Evolutionary conservation across 1,140 invertebrate genomes (phyloP).

Genomic region (Alviniconcha marisindica): DNA sequence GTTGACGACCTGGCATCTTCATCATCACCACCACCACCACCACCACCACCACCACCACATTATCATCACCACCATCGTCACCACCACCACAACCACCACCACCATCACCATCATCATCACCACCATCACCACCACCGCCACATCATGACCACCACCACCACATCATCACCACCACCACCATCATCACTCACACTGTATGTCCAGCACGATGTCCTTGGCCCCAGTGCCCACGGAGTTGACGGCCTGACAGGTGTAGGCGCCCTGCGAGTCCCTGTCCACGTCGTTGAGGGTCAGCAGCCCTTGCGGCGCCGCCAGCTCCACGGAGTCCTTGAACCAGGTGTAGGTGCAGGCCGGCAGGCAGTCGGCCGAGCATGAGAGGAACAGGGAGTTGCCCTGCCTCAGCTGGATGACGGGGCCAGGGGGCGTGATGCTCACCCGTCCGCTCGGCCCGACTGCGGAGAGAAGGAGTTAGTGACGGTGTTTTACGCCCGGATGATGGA

Average conservation of each 20-base stretch:
- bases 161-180: neutral
- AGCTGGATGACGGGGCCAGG: slow-evolving; percentile 5
- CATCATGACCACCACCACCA: too few relatives aligned
- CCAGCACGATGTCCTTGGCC: neutral
- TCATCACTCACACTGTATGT: slow-evolving; percentile 28
- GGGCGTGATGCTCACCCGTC: slow-evolving; percentile 29
- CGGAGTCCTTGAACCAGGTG: slow-evolving; percentile 17
- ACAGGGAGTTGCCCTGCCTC: slow-evolving; percentile 32
- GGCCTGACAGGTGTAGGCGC: slow-evolving; percentile 32
- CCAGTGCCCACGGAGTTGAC: neutral
- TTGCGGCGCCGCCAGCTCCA: neutral
- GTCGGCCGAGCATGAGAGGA: slow-evolving; percentile 37
- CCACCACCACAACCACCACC: too few relatives aligned
- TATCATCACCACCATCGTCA: too few relatives aligned
- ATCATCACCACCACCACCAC: too few relatives aligned
- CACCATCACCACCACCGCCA: too few relatives aligned
- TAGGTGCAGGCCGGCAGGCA: slow-evolving; percentile 31
- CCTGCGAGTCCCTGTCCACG: neutral
- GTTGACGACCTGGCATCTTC: slow-evolving; percentile 31
- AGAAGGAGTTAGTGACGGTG: neutral
- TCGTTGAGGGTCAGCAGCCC: slow-evolving; percentile 30
- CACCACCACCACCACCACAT: too few relatives aligned
- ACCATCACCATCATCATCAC: too few relatives aligned
- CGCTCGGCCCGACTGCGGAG: neutral
- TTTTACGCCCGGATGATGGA: too few relatives aligned